Percentiles rank a stretch among this genome's conserved stretches.
phyloP scores from a whole-genome alignment of 2,113 vertebrate species.

The Ctenodactylus gundi region DNA sequence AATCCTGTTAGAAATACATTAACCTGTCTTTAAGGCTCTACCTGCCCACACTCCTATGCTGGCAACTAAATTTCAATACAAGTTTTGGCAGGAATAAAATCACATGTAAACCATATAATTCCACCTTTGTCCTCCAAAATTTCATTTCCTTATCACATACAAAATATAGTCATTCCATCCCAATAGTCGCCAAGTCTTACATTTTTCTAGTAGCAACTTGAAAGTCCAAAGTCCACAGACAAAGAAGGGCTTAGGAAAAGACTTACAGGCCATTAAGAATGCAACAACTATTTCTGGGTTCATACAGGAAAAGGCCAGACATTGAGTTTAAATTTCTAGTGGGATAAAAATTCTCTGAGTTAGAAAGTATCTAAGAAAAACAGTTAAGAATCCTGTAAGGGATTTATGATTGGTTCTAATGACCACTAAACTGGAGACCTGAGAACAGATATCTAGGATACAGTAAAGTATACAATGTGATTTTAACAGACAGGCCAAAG shows the following conservation, averaged over 20 bases:
- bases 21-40: neutral
- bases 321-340: slow-evolving; percentile 5
- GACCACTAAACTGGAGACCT: neutral
- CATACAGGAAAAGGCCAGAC: neutral
- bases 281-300: neutral
- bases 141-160: neutral
- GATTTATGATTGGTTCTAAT: neutral
- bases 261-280: neutral
- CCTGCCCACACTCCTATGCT: neutral
- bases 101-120: neutral
- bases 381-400: neutral
- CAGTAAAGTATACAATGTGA: neutral
- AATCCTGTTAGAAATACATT: neutral
- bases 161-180: neutral
- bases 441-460: neutral
- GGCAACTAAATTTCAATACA: neutral
- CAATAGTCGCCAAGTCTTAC: neutral
- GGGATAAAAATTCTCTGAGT: neutral
- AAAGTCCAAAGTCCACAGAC: neutral
- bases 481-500: neutral
- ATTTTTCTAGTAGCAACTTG: neutral
- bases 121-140: neutral
- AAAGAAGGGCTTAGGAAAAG: neutral
- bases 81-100: neutral
- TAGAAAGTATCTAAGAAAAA: neutral